phyloP scores from a whole-genome alignment of 1,140 invertebrate genomes.

The Hycleus cichorii region DNA sequence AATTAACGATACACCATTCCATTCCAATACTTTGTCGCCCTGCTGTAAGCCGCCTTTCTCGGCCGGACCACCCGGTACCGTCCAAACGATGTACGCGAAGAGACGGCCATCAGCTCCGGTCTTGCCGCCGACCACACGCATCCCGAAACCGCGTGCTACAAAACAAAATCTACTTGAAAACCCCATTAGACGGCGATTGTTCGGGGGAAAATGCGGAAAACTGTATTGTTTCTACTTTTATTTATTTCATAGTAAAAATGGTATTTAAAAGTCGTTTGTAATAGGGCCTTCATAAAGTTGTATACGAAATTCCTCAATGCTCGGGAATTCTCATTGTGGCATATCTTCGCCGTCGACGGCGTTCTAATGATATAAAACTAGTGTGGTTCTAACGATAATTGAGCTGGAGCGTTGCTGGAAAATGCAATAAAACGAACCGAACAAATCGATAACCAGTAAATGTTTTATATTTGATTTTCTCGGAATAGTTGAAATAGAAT shows the following conservation, averaged over 20 bases:
- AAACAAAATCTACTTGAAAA: constrained; percentile 8
- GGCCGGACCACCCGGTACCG: constrained; percentile 80
- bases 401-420: too few relatives aligned
- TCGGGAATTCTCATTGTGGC: constrained; percentile 13
- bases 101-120: constrained; percentile 71
- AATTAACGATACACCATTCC: constrained; percentile 74
- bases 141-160: constrained; percentile 80
- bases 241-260: too few relatives aligned
- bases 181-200: background rate
- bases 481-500: too few relatives aligned
- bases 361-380: constrained; percentile 9
- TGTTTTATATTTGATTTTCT: too few relatives aligned
- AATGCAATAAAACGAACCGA: too few relatives aligned
- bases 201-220: too few relatives aligned
- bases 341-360: background rate
- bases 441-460: too few relatives aligned
- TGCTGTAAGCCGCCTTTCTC: constrained; percentile 79
- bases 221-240: too few relatives aligned
- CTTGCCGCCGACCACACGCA: constrained; percentile 89
- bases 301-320: constrained; percentile 12
- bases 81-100: constrained; percentile 86
- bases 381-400: background rate
- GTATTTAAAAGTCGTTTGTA: background rate
- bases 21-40: constrained; percentile 81
- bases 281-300: constrained; percentile 15